Conservation (phyloP, 2,797 vertebrate species). For the Micrastur ruficollis region DNA sequence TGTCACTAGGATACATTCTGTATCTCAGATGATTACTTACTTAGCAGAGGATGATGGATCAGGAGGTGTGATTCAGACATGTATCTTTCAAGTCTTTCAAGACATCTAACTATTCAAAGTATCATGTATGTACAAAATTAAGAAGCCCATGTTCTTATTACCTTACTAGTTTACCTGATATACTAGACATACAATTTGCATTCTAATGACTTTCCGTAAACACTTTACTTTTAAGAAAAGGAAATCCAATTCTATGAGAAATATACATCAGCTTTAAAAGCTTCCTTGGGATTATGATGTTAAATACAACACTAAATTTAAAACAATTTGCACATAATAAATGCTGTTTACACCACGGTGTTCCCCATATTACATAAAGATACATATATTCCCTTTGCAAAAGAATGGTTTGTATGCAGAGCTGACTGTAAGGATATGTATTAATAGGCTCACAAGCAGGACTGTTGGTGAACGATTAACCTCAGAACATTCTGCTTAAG, state of each 20-base stretch:
- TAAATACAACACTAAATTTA: not conserved
- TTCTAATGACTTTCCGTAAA: not conserved
- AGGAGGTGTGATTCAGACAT: not conserved
- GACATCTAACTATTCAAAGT: not conserved
- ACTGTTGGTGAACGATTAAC: conserved; percentile 56
- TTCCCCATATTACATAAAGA: not conserved
- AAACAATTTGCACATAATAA: not conserved
- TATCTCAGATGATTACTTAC: not conserved
- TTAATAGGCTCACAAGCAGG: conserved; percentile 41
- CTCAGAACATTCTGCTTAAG: conserved; percentile 65
- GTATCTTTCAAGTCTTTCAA: not conserved
- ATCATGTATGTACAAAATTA: not conserved
- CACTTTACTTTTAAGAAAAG: not conserved
- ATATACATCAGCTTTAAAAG: not conserved
- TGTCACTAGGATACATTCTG: not conserved
- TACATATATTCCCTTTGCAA: not conserved
- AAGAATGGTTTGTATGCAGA: not conserved
- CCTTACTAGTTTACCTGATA: not conserved
- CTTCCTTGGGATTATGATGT: not conserved
- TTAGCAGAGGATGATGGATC: not conserved
- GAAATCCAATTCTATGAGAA: not conserved
- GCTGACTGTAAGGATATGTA: not conserved
- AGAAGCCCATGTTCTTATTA: not conserved
- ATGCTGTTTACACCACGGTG: not conserved
- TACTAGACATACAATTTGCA: not conserved